These are phyloP conservation scores for Agrochola circellaris DNA, from an alignment of 2,888 invertebrate genomes.

Conservation along the genomic window DNA sequence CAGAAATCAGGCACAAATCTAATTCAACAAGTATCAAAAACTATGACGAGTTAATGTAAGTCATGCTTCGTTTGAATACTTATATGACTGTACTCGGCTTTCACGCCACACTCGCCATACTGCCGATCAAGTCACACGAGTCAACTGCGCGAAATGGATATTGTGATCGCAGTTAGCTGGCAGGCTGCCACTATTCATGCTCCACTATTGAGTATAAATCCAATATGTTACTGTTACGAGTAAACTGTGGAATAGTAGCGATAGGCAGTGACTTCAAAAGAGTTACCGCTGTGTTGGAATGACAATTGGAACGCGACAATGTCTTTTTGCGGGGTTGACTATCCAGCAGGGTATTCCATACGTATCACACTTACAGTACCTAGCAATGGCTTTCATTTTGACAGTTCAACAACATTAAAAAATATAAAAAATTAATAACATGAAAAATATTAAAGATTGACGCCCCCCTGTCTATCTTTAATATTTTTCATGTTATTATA, in stretches of 20 bases:
- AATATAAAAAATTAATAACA: too few relatives aligned
- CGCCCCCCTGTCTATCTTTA: too few relatives aligned
- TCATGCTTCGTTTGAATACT: conserved; percentile 39
- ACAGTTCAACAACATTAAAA: too few relatives aligned
- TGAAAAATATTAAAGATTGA: too few relatives aligned
- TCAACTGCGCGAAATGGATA: conserved; percentile 62
- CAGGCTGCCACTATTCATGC: conserved; percentile 57
- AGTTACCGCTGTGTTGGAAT: conserved; percentile 12
- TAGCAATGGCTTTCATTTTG: too few relatives aligned
- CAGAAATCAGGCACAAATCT: not conserved
- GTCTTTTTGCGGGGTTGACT: not conserved
- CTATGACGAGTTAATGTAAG: conserved; percentile 8
- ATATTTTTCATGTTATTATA: too few relatives aligned
- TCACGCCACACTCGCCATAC: conserved; percentile 42
- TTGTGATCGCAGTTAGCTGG: conserved; percentile 60
- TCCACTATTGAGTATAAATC: conserved; percentile 60
- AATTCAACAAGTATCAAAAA: not conserved
- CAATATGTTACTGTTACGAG: conserved; percentile 61
- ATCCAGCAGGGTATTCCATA: too few relatives aligned
- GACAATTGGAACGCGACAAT: conserved; percentile 9
- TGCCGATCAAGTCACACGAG: conserved; percentile 53
- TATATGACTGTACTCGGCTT: conserved; percentile 35
- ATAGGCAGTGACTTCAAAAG: conserved; percentile 39
- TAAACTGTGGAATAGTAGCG: conserved; percentile 24
- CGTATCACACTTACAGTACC: too few relatives aligned